Percentiles rank a stretch among this genome's conserved stretches.
Conservation (phyloP, 2,888 invertebrate genomes). For the Athrips mouffetella region DNA sequence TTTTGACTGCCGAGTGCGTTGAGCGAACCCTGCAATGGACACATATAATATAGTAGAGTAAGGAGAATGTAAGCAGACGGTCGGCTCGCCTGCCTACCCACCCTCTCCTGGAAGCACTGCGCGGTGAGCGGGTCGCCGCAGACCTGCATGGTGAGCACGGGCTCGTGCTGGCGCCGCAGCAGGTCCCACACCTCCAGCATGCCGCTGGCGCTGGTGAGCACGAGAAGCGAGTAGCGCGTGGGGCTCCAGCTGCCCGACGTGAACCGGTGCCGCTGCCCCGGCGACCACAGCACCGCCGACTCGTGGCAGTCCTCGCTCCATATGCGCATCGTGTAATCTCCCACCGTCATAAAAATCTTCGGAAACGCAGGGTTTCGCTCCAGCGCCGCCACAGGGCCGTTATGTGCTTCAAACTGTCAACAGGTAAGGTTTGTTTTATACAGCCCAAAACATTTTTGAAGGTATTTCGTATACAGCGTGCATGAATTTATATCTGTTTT, state of each 20-base stretch:
- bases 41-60: no score
- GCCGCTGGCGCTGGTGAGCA: constrained; percentile 88
- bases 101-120: constrained; percentile 61
- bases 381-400: constrained; percentile 90
- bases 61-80: no score
- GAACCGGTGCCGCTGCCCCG: constrained; percentile 80
- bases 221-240: constrained; percentile 88
- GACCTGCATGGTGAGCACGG: constrained; percentile 80
- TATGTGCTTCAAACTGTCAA: constrained; percentile 80
- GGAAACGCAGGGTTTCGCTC: constrained; percentile 94
- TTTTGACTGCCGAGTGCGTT: constrained; percentile 84
- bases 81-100: no score
- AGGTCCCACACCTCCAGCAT: constrained; percentile 91
- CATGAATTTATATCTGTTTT: no score
- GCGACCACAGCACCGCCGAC: constrained; percentile 93
- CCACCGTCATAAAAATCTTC: constrained; percentile 95
- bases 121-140: constrained; percentile 67
- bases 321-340: constrained; percentile 94
- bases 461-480: no score
- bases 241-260: constrained; percentile 92
- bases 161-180: constrained; percentile 87
- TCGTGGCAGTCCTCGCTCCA: constrained; percentile 97
- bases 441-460: neutral
- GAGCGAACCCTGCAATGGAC: constrained; percentile 71
- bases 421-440: neutral